Conservation (phyloP, 2,888 invertebrate species). For the Pediacus dermestoides region DNA sequence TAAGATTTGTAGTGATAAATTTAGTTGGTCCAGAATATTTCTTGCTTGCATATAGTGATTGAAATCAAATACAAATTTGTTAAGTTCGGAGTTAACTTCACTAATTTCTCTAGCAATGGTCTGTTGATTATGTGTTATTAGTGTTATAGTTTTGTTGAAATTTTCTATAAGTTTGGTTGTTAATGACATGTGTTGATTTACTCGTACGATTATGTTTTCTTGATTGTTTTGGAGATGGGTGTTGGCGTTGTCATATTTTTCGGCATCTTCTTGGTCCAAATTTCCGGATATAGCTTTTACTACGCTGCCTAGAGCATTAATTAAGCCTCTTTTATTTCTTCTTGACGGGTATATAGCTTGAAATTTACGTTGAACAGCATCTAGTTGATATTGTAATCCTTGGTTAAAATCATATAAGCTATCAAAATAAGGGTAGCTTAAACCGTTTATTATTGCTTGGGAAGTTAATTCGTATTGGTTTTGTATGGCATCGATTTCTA, state of each 20-base stretch:
- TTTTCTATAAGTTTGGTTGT: conserved; percentile 8
- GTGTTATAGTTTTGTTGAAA: conserved; percentile 8
- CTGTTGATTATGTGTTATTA: conserved; percentile 7
- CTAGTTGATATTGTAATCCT: conserved; percentile 4
- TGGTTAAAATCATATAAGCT: conserved; percentile 6
- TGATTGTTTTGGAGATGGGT: conserved; percentile 4
- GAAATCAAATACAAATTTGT: conserved; percentile 9
- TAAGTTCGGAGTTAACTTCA: conserved; percentile 1
- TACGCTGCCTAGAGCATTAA: conserved; percentile 10
- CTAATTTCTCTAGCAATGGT: conserved; percentile 5
- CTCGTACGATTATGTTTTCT: conserved; percentile 6
- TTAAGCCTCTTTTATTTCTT: conserved; percentile 7
- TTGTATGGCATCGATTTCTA: too few species aligned
- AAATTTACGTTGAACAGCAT: conserved; percentile 3
- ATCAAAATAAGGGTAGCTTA: conserved; percentile 7
- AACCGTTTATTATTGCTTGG: too few species aligned
- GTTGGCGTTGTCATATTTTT: conserved; percentile 11
- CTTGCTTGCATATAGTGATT: conserved; percentile 6
- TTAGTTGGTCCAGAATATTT: conserved; percentile 8
- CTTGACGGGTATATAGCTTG: conserved; percentile 2
- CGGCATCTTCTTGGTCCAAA: conserved; percentile 13
- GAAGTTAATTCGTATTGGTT: too few species aligned
- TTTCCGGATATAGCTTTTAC: conserved; percentile 13
- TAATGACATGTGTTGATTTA: conserved; percentile 8
- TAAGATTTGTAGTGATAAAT: conserved; percentile 3